These are phyloP conservation scores for Pyrgus malvae DNA, from an alignment of 2,888 invertebrate genomes.

Conservation along the genomic window DNA sequence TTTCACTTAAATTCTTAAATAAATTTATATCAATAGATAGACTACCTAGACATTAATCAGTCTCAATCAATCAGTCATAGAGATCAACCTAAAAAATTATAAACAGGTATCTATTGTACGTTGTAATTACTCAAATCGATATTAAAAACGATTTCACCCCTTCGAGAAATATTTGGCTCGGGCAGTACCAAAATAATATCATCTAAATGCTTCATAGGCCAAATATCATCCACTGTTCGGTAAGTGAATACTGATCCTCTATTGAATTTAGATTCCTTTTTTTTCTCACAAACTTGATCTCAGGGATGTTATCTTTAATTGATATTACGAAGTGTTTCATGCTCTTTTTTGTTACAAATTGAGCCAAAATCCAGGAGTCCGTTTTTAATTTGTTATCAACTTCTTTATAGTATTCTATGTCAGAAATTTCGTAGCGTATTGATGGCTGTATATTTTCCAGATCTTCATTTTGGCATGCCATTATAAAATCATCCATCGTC, in stretches of 20 bases:
- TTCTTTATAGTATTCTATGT: neutral
- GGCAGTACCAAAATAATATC: conserved; percentile 28
- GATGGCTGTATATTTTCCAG: neutral
- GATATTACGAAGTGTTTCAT: neutral
- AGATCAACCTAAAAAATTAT: neutral
- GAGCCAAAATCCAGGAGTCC: neutral
- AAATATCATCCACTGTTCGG: neutral
- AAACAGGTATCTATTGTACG: neutral
- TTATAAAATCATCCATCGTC: neutral
- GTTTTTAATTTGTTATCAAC: neutral
- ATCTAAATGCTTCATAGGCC: conserved; percentile 18
- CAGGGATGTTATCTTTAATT: neutral
- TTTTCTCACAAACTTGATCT: neutral
- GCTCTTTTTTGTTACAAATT: neutral
- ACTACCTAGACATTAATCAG: no score
- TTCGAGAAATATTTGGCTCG: conserved; percentile 25
- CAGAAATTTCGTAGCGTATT: neutral
- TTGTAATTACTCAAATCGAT: neutral
- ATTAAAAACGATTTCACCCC: neutral
- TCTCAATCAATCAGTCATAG: neutral
- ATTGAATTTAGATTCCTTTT: neutral
- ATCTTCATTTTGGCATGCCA: neutral
- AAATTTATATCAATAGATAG: no score
- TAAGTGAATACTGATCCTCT: neutral
- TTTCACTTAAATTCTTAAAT: no score